Evolutionary conservation across 2,797 vertebrate species (phyloP).

Genomic region (Falco rusticolus): DNA sequence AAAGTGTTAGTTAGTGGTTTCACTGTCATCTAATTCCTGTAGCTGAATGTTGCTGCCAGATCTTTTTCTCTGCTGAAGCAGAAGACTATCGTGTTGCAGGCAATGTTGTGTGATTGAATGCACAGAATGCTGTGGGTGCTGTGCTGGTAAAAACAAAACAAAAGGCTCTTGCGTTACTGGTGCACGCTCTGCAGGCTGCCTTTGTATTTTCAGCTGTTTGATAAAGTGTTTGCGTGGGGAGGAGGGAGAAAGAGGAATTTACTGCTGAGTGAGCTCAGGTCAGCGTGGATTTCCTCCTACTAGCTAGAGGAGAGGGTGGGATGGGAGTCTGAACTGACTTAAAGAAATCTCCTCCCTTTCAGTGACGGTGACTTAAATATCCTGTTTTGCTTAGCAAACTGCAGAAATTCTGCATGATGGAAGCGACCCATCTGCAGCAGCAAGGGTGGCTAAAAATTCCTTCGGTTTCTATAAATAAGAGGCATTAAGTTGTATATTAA

Average conservation of each 20-base stretch:
- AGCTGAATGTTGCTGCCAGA: neutral
- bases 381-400: neutral
- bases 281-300: neutral
- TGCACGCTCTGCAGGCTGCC: neutral
- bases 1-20: neutral
- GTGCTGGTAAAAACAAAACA: neutral
- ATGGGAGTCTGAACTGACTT: neutral
- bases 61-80: neutral
- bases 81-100: neutral
- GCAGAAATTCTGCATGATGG: neutral
- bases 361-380: neutral
- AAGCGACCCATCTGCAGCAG: neutral
- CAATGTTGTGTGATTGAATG: neutral
- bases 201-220: neutral
- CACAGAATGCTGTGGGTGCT: neutral
- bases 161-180: neutral
- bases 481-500: neutral
- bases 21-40: neutral
- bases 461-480: slow-evolving; percentile 13
- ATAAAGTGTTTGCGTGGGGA: neutral
- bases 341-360: neutral
- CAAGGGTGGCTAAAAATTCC: neutral
- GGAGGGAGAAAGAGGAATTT: neutral
- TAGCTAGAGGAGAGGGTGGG: neutral
- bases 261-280: neutral